Percentiles rank a stretch among this genome's conserved stretches.
Conservation (phyloP, 2,797 vertebrate genomes). For the Pelochelys cantorii region DNA sequence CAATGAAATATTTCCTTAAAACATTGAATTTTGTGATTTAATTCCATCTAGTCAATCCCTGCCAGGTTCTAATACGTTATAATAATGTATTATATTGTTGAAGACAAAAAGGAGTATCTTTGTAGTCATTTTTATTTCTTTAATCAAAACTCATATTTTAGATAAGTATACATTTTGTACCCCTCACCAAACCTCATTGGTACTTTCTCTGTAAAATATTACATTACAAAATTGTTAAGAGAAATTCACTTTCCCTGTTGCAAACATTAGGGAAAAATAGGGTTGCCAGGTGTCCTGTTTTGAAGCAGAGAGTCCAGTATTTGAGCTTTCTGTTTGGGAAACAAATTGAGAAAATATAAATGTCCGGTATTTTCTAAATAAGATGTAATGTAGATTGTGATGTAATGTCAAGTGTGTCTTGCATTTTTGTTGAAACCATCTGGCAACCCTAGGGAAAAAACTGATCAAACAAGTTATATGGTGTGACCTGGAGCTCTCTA, state of each 20-base stretch:
- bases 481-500: not conserved
- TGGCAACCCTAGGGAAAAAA: no score
- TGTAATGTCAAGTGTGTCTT: no score
- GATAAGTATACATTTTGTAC: not conserved
- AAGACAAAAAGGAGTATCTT: not conserved
- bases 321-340: no score
- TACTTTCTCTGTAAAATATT: not conserved
- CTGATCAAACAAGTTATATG: not conserved
- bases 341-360: no score
- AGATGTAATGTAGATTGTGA: no score
- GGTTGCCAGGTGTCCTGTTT: no score
- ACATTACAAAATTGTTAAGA: not conserved
- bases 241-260: not conserved
- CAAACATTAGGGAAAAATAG: not conserved
- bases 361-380: no score
- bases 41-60: not conserved
- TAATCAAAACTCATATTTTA: not conserved
- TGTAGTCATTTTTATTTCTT: not conserved
- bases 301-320: no score
- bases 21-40: not conserved
- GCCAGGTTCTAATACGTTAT: not conserved
- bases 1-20: not conserved
- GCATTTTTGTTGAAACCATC: no score
- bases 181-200: not conserved
- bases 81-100: not conserved